Base-by-base conservation (phyloP, 2,113 vertebrate species). In the Pollimyrus isidori region DNA sequence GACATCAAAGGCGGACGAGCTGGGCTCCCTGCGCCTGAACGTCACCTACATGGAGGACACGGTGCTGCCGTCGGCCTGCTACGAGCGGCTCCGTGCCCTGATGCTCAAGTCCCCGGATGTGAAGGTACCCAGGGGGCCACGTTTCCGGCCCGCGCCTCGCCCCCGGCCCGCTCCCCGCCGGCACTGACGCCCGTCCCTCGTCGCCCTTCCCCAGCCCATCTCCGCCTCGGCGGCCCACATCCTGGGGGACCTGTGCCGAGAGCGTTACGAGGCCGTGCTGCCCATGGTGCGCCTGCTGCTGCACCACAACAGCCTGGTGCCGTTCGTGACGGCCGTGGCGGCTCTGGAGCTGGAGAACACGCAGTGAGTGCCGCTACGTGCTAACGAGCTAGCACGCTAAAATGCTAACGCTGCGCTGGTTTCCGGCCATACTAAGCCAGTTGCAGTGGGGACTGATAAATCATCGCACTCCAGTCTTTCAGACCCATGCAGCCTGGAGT, bases 151-250 rank as follows among this genome's bases (percentile, higher is more conserved):
- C 5, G 9, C 0, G n/a, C 39, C 87, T 39, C 49, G 5, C 46
- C 84, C 30, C 7, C 7, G 3, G 53, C 39, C 58, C 39, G 42
- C 4, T 10, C 35, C 65, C 35, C 39, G 13, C 15, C 0, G 5
- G 0, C 15, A 4, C 48, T 45, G 42, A 50, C 6, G 87, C 58
- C 0, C 23, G 2, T 26, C 6, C 3, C 82, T 83, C 93, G 80
- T 94, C 17, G 92, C 42, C 91, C 46, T n/a, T 42, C n/a, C 21
- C n/a, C 93, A 99, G 98, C 98, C 98, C 0, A 95, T 99, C 94
- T 99, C 98, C 53, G 97, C 98, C 15, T 99, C 98, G 89, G 96
- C 97, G 93, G 98, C 97, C 87, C 98, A 99, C 93, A 97, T 99
- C 93, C 93, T 99, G 94, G 97, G 97, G 90, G 98, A 99, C 93